These are phyloP conservation scores for Nestor notabilis DNA, from an alignment of 2,113 vertebrate species.

Conservation along the genomic window DNA sequence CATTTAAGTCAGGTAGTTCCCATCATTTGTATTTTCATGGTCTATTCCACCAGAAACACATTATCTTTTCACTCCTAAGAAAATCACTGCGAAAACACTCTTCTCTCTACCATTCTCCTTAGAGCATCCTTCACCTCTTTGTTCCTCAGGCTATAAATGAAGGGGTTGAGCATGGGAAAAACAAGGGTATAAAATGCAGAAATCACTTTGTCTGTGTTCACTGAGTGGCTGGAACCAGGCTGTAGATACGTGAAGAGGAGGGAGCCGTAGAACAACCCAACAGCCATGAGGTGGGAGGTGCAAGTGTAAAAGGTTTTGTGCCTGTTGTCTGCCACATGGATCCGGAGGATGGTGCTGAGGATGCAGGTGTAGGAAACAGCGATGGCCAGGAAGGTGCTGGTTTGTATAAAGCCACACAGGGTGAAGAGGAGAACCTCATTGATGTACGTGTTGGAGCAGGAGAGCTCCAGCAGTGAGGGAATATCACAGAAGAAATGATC, in stretches of 20 bases:
- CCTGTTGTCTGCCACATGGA: background rate
- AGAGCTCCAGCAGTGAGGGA: slow-evolving; percentile 26
- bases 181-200: slow-evolving; percentile 61
- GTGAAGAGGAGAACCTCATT: slow-evolving; percentile 38
- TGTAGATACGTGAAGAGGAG: slow-evolving; percentile 41
- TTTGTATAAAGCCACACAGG: slow-evolving; percentile 55
- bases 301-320: slow-evolving; percentile 61
- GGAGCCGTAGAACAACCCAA: slow-evolving; percentile 14
- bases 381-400: slow-evolving; percentile 36
- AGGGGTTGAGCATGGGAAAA: slow-evolving; percentile 60
- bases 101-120: background rate
- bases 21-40: background rate
- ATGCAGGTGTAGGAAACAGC: slow-evolving; percentile 2
- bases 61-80: background rate
- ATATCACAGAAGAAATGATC: slow-evolving; percentile 66
- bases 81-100: background rate
- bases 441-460: background rate
- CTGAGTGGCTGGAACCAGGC: slow-evolving; percentile 52
- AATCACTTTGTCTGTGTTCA: slow-evolving; percentile 39
- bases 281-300: slow-evolving; percentile 28
- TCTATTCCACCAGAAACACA: background rate
- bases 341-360: background rate
- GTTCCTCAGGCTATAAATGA: slow-evolving; percentile 58
- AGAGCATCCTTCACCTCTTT: slow-evolving; percentile 44
- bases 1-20: background rate